phyloP scores from a whole-genome alignment of 2,888 invertebrate species.

The Orchesellides sinensis region DNA sequence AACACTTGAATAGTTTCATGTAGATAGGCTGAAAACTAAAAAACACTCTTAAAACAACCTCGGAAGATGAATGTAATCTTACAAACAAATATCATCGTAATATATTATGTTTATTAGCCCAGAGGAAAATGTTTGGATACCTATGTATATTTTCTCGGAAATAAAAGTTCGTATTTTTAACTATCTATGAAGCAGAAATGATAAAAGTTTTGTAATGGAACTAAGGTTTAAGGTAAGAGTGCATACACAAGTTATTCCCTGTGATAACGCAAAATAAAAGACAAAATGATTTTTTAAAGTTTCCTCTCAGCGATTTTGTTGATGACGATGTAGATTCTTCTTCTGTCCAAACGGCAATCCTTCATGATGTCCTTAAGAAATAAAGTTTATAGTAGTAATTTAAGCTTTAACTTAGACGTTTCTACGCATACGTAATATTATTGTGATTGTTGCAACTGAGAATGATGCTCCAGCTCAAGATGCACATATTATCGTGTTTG shows the following conservation, averaged over 20 bases:
- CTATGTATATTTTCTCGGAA: constrained; percentile 7
- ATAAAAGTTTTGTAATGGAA: neutral
- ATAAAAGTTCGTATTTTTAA: neutral
- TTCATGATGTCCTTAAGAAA: constrained; percentile 25
- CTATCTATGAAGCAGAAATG: neutral
- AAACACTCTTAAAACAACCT: neutral
- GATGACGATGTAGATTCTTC: constrained; percentile 15
- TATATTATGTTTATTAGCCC: constrained; percentile 46
- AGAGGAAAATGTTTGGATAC: constrained; percentile 29
- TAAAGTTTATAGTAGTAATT: no score
- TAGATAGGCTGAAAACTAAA: constrained; percentile 26
- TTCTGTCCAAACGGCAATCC: constrained; percentile 13
- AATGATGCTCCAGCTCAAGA: no score
- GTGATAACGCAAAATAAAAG: constrained; percentile 1
- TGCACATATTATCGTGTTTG: no score
- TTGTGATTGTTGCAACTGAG: no score
- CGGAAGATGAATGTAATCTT: constrained; percentile 43
- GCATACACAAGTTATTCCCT: constrained; percentile 46
- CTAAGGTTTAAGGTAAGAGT: constrained; percentile 31
- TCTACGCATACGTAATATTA: no score
- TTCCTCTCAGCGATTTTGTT: no score
- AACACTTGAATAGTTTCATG: constrained; percentile 17
- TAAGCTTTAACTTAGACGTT: no score
- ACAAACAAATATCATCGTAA: constrained; percentile 24
- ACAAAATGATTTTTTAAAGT: constrained; percentile 10